Evolutionary conservation across 2,888 invertebrate species (phyloP).

Genomic region (Cantharis lateralis): DNA sequence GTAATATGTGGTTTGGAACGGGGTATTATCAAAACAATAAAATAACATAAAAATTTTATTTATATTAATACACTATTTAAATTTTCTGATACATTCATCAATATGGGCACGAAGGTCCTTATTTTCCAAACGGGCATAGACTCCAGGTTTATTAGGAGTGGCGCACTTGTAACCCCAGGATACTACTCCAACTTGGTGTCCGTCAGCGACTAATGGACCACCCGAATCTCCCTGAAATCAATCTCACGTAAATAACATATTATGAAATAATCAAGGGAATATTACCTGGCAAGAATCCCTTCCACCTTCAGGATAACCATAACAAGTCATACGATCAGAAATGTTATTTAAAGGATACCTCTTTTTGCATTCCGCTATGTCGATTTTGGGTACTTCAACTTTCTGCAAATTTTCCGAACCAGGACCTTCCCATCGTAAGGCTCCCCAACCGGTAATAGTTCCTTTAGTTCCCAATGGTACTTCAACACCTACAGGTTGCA

Average conservation of each 20-base stretch:
- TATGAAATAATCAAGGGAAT: not conserved
- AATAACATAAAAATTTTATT: not conserved
- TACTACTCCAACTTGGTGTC: not conserved
- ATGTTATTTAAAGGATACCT: not conserved
- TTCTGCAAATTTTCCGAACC: not conserved
- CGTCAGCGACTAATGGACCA: not conserved
- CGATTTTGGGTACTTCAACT: not conserved
- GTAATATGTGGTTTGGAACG: too few species aligned
- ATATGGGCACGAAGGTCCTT: not conserved
- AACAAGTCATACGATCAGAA: not conserved
- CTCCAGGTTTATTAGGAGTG: not conserved
- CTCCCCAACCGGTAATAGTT: conserved; percentile 2
- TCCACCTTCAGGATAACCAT: not conserved
- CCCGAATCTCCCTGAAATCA: not conserved
- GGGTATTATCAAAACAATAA: not conserved
- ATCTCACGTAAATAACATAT: not conserved
- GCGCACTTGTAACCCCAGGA: not conserved
- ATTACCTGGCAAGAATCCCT: conserved; percentile 12
- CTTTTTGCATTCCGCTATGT: not conserved
- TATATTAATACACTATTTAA: not conserved
- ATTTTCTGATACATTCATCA: not conserved
- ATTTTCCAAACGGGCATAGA: not conserved
- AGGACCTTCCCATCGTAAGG: not conserved
- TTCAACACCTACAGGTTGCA: not conserved
- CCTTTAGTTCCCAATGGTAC: not conserved